Conservation (phyloP, 2,888 invertebrate species). For the Drosophila kambysellisi region DNA sequence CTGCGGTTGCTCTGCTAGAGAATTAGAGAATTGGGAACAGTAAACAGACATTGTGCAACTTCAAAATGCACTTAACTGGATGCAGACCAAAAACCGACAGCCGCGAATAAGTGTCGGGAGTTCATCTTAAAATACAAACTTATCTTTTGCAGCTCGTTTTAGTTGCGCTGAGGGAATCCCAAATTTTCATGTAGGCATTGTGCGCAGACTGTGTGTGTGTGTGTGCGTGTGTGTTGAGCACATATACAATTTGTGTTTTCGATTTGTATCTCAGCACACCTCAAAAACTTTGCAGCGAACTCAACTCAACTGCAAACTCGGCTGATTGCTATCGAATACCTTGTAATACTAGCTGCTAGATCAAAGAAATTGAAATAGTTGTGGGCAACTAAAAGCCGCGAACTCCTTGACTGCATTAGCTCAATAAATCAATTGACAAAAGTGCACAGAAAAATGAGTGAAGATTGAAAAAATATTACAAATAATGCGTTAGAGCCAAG, state of each 20-base stretch:
- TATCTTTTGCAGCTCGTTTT: conserved; percentile 54
- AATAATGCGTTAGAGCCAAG: conserved; percentile 7
- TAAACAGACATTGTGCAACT: conserved; percentile 2
- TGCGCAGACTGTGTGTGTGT: conserved; percentile 14
- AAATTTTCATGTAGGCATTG: conserved; percentile 37
- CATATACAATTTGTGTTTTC: neutral
- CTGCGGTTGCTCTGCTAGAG: neutral
- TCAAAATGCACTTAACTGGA: conserved; percentile 30
- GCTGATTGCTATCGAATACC: neutral
- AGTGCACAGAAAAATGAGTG: conserved; percentile 18
- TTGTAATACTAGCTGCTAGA: neutral
- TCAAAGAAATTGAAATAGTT: neutral
- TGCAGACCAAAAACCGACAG: conserved; percentile 21
- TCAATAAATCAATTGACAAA: conserved; percentile 58
- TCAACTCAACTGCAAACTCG: neutral
- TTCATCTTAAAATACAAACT: conserved; percentile 42
- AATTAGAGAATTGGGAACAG: conserved; percentile 6
- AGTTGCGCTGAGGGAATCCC: conserved; percentile 1
- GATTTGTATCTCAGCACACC: neutral
- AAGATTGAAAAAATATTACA: neutral
- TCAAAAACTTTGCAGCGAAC: neutral
- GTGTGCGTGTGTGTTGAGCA: neutral
- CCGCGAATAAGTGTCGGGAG: conserved; percentile 21
- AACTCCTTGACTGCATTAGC: conserved; percentile 41
- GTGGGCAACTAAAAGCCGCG: conserved; percentile 26